phyloP scores from a whole-genome alignment of 2,888 invertebrate genomes.

The Euphydryas editha region DNA sequence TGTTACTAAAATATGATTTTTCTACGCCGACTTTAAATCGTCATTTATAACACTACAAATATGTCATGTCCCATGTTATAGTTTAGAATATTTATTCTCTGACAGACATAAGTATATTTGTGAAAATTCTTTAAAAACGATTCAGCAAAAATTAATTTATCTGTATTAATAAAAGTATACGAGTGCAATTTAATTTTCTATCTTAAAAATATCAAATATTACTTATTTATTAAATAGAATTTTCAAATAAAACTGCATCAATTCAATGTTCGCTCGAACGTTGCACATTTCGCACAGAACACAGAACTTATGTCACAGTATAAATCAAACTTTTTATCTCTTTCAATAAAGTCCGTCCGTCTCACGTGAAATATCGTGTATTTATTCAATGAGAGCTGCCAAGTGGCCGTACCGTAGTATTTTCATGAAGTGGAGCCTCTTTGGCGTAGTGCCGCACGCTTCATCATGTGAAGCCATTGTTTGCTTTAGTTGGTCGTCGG shows the following conservation, averaged over 20 bases:
- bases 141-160: no score
- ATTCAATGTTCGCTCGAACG: background rate
- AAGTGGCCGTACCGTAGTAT: background rate
- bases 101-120: no score
- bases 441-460: slow-evolving; percentile 23
- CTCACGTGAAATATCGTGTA: slow-evolving; percentile 1
- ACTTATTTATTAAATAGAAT: no score
- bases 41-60: no score
- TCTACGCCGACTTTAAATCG: no score
- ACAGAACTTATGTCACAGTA: background rate
- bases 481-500: background rate
- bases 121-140: no score
- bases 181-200: no score
- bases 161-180: no score
- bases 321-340: slow-evolving; percentile 7
- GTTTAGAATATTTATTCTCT: no score
- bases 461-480: slow-evolving; percentile 7
- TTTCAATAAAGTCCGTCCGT: background rate
- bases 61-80: no score
- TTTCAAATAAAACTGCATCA: background rate
- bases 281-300: background rate
- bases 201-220: no score
- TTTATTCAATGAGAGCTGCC: slow-evolving; percentile 2
- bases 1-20: no score
- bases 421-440: background rate